Percentiles rank a stretch among this genome's conserved stretches.
phyloP scores from a whole-genome alignment of 2,113 vertebrate genomes.

The Charina bottae region DNA sequence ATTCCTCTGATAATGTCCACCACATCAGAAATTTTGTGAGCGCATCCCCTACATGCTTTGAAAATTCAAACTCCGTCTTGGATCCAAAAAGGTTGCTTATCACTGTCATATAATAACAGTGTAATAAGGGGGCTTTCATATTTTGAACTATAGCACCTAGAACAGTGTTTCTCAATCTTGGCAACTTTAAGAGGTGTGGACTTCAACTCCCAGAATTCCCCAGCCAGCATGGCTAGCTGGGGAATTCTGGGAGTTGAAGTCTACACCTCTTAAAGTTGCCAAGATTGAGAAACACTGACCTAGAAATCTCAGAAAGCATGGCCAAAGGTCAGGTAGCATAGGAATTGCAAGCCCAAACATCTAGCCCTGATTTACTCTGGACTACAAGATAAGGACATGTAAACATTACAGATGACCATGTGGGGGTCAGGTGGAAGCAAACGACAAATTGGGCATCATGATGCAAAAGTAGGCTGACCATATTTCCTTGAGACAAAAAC shows the following conservation, averaged over 20 bases:
- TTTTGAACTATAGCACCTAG: neutral
- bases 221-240: neutral
- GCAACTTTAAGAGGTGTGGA: neutral
- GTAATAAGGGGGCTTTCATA: neutral
- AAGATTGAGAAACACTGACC: neutral
- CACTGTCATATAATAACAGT: neutral
- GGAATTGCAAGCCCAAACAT: neutral
- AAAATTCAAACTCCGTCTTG: too few species aligned
- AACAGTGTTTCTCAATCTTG: neutral
- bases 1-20: neutral
- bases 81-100: neutral
- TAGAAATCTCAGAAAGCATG: neutral
- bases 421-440: neutral
- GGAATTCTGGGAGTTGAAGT: neutral
- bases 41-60: too few species aligned
- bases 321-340: neutral
- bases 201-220: neutral
- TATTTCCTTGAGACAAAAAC: too few species aligned
- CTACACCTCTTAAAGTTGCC: neutral
- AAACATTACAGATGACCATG: neutral
- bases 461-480: too few species aligned
- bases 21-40: neutral
- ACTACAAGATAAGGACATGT: neutral
- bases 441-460: neutral
- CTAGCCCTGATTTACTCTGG: neutral